These are phyloP conservation scores for Progne subis DNA, from an alignment of 2,113 vertebrate species.

Conservation along the genomic window DNA sequence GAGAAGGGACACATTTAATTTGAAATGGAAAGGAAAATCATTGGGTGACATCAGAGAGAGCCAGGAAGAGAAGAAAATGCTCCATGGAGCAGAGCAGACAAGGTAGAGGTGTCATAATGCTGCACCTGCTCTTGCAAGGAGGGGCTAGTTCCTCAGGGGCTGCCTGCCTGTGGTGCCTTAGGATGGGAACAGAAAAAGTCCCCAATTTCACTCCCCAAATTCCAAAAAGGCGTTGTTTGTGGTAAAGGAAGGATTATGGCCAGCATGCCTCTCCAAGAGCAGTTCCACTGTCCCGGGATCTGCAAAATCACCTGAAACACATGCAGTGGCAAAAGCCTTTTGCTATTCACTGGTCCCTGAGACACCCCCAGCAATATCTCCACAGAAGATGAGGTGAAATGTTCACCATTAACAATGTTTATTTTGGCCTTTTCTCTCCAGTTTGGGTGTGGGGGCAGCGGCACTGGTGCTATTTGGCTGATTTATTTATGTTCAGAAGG, in stretches of 20 bases:
- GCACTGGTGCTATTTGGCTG: constrained; percentile 1
- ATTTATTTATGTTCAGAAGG: constrained; percentile 55
- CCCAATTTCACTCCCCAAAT: background rate
- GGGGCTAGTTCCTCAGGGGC: background rate
- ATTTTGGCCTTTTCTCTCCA: constrained; percentile 40
- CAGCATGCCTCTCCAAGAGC: background rate
- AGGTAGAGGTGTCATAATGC: background rate
- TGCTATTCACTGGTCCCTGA: background rate
- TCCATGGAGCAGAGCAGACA: rapidly evolving
- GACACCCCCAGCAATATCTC: background rate
- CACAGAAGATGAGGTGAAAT: background rate
- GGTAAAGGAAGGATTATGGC: background rate
- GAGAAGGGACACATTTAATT: background rate
- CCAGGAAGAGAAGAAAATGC: background rate
- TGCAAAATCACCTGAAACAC: background rate
- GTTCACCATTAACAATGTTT: background rate
- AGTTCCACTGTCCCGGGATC: background rate
- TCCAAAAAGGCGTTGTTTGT: background rate
- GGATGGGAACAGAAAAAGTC: background rate
- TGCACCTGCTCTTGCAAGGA: background rate
- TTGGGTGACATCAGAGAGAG: background rate
- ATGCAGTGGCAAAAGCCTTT: background rate
- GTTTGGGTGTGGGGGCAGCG: constrained; percentile 33
- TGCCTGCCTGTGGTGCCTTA: background rate
- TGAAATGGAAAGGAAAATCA: background rate